These are phyloP conservation scores for Elephantulus edwardii DNA, from an alignment of 2,113 vertebrate species.

Conservation along the genomic window DNA sequence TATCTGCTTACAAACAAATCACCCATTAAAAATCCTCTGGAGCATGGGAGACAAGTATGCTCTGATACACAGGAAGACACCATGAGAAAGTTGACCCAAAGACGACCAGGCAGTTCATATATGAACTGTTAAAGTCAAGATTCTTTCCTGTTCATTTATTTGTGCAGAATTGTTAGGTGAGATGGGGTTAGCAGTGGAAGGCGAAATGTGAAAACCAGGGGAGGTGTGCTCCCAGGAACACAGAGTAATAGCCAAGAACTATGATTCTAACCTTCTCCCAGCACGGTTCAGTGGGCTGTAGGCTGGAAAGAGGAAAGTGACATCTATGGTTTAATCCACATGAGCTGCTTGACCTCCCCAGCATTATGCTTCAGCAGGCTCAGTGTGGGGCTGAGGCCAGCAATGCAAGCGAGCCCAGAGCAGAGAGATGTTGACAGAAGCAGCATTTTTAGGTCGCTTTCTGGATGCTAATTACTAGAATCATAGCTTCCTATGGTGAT, in stretches of 20 bases:
- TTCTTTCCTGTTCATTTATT: conserved; percentile 18
- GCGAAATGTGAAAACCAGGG: background rate
- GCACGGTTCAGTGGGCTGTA: conserved; percentile 52
- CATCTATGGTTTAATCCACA: conserved; percentile 60
- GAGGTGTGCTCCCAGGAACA: background rate
- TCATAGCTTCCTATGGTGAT: background rate
- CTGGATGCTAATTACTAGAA: conserved; percentile 27
- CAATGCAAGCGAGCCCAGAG: conserved; percentile 11
- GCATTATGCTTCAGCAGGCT: conserved; percentile 55
- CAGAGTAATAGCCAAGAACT: conserved; percentile 24
- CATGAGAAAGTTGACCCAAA: background rate
- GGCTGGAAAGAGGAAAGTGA: conserved; percentile 54
- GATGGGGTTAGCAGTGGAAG: background rate
- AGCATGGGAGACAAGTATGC: background rate
- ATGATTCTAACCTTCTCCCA: conserved; percentile 56
- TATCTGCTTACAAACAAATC: background rate
- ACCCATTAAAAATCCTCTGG: background rate
- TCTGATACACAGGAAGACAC: background rate
- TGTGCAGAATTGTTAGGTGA: background rate
- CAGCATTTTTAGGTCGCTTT: conserved; percentile 9
- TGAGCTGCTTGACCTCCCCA: conserved; percentile 61
- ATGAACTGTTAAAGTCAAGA: background rate
- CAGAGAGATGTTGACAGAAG: background rate
- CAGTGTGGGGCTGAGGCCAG: conserved; percentile 54
- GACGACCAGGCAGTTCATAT: background rate